Base-by-base conservation (phyloP, 64 coral and sea anemone genomes). In the Stichodactyla helianthus region DNA sequence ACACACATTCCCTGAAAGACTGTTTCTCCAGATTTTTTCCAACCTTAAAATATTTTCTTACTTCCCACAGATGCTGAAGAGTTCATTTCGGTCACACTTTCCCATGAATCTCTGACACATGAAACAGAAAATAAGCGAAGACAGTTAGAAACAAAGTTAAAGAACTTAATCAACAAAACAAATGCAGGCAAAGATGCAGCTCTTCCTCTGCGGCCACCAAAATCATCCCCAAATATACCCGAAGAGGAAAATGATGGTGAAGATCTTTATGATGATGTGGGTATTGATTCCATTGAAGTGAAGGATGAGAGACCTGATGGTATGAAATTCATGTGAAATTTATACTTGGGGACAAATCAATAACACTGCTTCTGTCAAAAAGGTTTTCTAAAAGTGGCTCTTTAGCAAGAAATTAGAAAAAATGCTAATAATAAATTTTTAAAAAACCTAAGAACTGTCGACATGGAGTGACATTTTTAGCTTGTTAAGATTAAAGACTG, bases 261-360 rank as follows among this genome's bases (percentile, higher is more conserved):
- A 17, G 89, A 90, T 16, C 50, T 90, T 6, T 90, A 90, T 85
- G 89, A 90, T 79, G 89, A 90, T 59, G 54, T 90, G 27, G 82
- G 82, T 23, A 1, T 9, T 31, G 68, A 31, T 27, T 5, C 9
- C 68, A 74, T 74, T 74, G 68, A 74, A 27, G n/a, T 74, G 10
- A 74, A 74, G 10, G 25, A 74, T 1, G 68, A 74, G 4, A 1
- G 6, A 22, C 6, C 25, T 74, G 25, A 31, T 27, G 68, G 68
- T 74, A 74, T 11, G 68, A 74, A 31, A 27, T 1, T 31, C 50
- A 77, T 52, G 8, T 53, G 79, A 52, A 15, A 51, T 16, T 22
- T 54, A 4, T 18, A n/a, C 50, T 44, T 44, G 35, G 35, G 4
- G 35, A 44, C 35, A 44, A 44, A 44, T 44, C 35, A 44, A 44